Base-by-base conservation (phyloP, 2,113 vertebrate genomes). In the Neolamprologus caudopunctatus region DNA sequence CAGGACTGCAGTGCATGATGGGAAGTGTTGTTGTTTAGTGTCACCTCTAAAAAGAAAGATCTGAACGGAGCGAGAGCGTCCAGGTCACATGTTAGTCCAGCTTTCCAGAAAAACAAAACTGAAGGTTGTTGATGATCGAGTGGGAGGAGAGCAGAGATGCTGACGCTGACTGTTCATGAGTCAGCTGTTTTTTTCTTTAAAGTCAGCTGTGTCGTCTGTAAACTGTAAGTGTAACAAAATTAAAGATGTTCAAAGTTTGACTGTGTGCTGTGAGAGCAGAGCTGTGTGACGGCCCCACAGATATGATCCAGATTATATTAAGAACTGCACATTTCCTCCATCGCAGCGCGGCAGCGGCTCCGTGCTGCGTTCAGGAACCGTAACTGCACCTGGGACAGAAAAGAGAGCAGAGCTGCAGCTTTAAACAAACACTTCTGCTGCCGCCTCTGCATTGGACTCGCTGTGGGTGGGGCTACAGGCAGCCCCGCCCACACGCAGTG, bases 171-270 rank as follows among this genome's bases (percentile, higher is more conserved):
- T 13, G 1, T 37, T 37, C 19, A 21, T 13, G 9, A 11, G 58
- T 21, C 33, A 12, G 33, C 19, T 68, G 19, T 2, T n/a, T 51
- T 1, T 5, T 14, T 4, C 10, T 54, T 54, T 54, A 7, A 24
- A 0, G 0, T 19, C 31, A 31, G 2, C 0, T 63, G 17, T 63
- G 6, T 63, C 0, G 9, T 17, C 28, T 61, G 28, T 1, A 2
- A 55, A 55, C 53, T 13, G 53, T 3, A 3, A 57, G 14, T 16
- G 24, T 28, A 58, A 57, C 21, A 58, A 9, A 61, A 61, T 58
- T 6, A 58, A 17, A 58, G 26, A 28, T 58, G 24, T 58, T 58
- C 31, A n/a, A 63, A 35, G 58, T 63, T 63, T 37, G 31, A 35
- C 61, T 35, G 17, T 35, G 17, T 42, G 12, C 12, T 42, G 12